Evolutionary conservation across 2,888 invertebrate species (phyloP).

Genomic region (Tachina fera): DNA sequence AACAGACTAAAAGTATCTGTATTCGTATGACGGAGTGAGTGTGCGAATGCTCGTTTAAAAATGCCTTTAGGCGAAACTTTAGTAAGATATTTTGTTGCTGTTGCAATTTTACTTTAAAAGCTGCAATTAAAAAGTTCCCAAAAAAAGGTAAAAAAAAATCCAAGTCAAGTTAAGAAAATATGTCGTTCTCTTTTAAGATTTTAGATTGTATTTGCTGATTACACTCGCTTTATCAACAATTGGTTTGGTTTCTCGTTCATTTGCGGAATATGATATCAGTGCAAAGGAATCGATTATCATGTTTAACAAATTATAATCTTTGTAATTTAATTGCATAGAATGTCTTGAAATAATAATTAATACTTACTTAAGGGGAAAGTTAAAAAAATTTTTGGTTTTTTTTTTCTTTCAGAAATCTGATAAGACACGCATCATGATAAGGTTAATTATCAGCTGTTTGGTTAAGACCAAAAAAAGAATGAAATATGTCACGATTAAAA

Average conservation of each 20-base stretch:
- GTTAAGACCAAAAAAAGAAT: not conserved
- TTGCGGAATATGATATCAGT: constrained; percentile 57
- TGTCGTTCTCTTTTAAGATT: constrained; percentile 46
- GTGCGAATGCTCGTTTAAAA: constrained; percentile 42
- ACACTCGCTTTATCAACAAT: constrained; percentile 44
- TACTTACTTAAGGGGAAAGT: constrained; percentile 50
- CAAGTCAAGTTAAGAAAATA: constrained; percentile 18
- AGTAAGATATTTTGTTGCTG: constrained; percentile 37
- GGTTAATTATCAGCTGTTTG: constrained; percentile 18
- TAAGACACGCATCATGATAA: constrained; percentile 4
- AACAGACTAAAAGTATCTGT: not conserved
- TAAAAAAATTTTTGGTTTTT: constrained; percentile 22
- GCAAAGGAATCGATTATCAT: constrained; percentile 60
- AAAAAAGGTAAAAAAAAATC: not conserved
- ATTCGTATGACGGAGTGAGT: constrained; percentile 4
- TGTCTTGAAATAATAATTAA: constrained; percentile 44
- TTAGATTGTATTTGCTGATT: constrained; percentile 52
- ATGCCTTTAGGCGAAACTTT: constrained; percentile 52
- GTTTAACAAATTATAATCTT: constrained; percentile 68
- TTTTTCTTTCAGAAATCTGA: not conserved
- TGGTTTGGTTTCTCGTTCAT: constrained; percentile 33
- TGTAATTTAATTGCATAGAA: constrained; percentile 62
- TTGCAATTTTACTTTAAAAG: constrained; percentile 48
- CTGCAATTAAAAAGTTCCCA: constrained; percentile 54
- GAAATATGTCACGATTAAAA: not conserved